phyloP scores from a whole-genome alignment of 2,113 vertebrate species.

The Malaclemys terrapin region DNA sequence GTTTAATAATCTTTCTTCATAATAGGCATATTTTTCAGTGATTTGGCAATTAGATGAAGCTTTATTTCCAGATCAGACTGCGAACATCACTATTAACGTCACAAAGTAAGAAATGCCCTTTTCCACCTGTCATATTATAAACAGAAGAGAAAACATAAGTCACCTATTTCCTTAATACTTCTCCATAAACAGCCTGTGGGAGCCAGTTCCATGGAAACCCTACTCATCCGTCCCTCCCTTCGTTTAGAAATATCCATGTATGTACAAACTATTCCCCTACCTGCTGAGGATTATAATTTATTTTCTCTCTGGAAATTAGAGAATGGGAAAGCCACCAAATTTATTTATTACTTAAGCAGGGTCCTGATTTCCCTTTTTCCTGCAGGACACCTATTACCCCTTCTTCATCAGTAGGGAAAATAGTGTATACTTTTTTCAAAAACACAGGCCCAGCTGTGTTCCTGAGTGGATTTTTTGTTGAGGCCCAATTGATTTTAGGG shows the following conservation, averaged over 20 bases:
- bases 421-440: not conserved
- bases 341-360: not conserved
- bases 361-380: not conserved
- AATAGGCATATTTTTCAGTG: constrained; percentile 59
- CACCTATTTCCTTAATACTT: not conserved
- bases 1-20: not conserved
- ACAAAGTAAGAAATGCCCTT: constrained; percentile 56
- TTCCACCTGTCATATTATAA: not conserved
- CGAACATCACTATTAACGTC: constrained; percentile 42
- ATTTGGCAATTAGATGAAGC: constrained; percentile 71
- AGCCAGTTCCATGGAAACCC: not conserved
- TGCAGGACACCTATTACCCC: not conserved
- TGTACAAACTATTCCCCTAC: not conserved
- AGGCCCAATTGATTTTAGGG: not conserved
- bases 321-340: not conserved
- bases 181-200: not conserved
- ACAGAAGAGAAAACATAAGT: not conserved
- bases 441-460: not conserved
- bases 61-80: constrained; percentile 33
- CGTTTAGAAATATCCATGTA: not conserved
- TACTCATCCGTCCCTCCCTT: not conserved
- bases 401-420: not conserved
- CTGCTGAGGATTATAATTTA: not conserved
- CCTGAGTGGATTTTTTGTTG: constrained; percentile 10
- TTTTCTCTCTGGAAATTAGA: not conserved